Evolutionary conservation across 1,140 invertebrate genomes (phyloP).

Genomic region (Wiebesia pumilae): DNA sequence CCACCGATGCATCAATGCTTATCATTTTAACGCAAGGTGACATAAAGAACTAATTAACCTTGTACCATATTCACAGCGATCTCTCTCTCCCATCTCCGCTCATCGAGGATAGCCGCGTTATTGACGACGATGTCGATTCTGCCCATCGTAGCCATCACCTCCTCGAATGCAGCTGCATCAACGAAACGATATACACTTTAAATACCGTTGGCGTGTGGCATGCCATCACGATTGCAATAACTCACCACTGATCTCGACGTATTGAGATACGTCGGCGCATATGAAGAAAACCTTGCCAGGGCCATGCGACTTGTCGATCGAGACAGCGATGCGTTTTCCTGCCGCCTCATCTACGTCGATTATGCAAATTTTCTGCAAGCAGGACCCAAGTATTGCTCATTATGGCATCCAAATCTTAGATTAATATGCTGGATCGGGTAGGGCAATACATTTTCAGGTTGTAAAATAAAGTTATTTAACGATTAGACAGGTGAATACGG

Average conservation of each 20-base stretch:
- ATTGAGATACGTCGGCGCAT: conserved; percentile 61
- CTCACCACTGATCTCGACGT: conserved; percentile 61
- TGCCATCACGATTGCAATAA: neutral
- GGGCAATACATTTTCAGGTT: too few relatives aligned
- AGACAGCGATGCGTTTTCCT: conserved; percentile 53
- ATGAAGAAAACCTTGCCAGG: conserved; percentile 62
- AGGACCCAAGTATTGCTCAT: neutral
- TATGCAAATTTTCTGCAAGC: conserved; percentile 64
- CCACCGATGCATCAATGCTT: too few relatives aligned
- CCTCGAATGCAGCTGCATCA: conserved; percentile 12
- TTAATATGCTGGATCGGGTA: too few relatives aligned
- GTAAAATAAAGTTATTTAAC: too few relatives aligned
- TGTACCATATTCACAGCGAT: conserved; percentile 72
- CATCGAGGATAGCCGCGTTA: conserved; percentile 78
- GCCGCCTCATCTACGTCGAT: conserved; percentile 61
- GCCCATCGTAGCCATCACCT: neutral
- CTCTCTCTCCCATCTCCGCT: conserved; percentile 70
- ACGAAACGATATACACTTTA: neutral
- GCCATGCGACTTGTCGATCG: conserved; percentile 62
- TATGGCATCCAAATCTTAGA: neutral
- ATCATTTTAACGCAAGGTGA: neutral
- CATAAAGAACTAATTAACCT: neutral
- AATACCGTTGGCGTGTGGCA: neutral
- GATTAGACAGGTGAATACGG: too few relatives aligned
- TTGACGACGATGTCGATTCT: conserved; percentile 78